These are phyloP conservation scores for Heliconius charithonia DNA, from an alignment of 2,888 invertebrate species.

Conservation along the genomic window DNA sequence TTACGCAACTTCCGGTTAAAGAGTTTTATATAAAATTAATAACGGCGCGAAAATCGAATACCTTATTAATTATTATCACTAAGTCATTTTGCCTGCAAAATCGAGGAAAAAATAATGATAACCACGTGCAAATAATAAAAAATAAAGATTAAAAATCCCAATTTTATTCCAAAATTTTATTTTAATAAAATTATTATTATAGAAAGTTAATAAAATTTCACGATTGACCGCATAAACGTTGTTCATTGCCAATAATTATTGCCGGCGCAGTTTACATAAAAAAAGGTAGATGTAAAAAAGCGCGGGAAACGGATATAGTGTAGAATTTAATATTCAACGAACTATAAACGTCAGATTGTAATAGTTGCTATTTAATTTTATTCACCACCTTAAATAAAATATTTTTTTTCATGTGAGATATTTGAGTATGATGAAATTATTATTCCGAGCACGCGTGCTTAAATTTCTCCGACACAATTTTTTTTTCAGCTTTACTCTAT, in stretches of 20 bases:
- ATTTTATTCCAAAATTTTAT: background rate
- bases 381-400: background rate
- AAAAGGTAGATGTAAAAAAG: constrained; percentile 6
- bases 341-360: background rate
- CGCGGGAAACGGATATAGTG: constrained; percentile 17
- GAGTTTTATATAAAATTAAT: no score
- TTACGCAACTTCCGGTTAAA: no score
- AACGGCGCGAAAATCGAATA: no score
- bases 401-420: no score
- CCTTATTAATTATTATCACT: background rate
- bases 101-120: background rate
- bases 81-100: background rate
- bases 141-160: background rate
- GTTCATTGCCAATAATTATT: constrained; percentile 1
- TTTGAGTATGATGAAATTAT: no score
- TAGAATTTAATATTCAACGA: background rate
- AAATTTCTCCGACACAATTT: no score
- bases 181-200: background rate
- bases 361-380: background rate
- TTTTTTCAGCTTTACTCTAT: no score
- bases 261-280: background rate
- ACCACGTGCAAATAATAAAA: background rate
- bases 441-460: no score
- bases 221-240: constrained; percentile 3
- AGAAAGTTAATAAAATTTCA: constrained; percentile 14